Base-by-base conservation (phyloP, 2,797 vertebrate species). In the Gobionotothen gibberifrons region DNA sequence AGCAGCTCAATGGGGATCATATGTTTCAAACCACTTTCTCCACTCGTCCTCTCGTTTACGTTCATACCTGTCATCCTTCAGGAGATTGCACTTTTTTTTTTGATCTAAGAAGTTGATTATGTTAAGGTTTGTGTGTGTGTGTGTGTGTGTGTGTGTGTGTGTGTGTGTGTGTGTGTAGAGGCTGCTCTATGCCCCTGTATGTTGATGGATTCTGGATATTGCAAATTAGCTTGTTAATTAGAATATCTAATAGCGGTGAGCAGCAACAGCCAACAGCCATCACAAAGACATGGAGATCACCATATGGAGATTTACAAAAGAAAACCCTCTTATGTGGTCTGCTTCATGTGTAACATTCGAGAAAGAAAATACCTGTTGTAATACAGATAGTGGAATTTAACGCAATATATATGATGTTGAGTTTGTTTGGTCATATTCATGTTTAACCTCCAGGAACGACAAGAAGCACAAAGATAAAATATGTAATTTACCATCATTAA, bases 211-310 rank as follows among this genome's bases (percentile, higher is more conserved):
- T 85, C 85, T 88, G 87, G 83, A 86, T 89, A 47, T 87, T 94
- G 91, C 91, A 92, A 94, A 94, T 93, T 76, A 93, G 89, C 64
- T 83, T 90, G 86, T 92, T 94, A 91, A 94, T 95, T 94, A 93
- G 77, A 92, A 91, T 87, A 79, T 87, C 83, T 85, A 84, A 85
- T 86, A 73, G 83, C 80, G 70, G 74, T 71, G 76, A 76, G 70
- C 73, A 78, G 62, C 65, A 63, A 56, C 71, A 71, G 62, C 76
- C 52, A 69, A 54, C 59, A 69, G 68, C 55, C 56, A 62, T 75
- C 47, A 86, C 69, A 88, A 83, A 80, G 73, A 87, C 80, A 70
- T 42, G 54, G 67, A 49, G 32, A 74, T 69, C 72, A 65, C 21
- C 46, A 55, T 70, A 58, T 65, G 69, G 69, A 72, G 71, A 82